Evolutionary conservation across 2,797 vertebrate genomes (phyloP).

Genomic region (Artibeus lituratus): DNA sequence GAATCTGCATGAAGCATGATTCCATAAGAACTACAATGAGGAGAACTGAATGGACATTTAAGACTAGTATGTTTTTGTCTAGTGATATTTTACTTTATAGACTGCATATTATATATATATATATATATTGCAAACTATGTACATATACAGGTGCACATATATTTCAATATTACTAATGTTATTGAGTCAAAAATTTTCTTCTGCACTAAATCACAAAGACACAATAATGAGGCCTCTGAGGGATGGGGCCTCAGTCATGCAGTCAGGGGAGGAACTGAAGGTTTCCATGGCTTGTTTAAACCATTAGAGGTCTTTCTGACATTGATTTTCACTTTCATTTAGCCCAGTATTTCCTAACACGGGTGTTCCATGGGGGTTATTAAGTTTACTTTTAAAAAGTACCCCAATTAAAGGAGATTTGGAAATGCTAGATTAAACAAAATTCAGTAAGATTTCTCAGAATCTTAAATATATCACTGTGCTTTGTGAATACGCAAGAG

Average conservation of each 20-base stretch:
- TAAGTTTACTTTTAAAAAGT: background rate
- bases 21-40: background rate
- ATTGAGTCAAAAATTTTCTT: constrained; percentile 19
- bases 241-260: background rate
- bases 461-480: background rate
- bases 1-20: constrained; percentile 30
- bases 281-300: constrained; percentile 33
- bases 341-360: background rate
- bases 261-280: background rate
- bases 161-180: background rate
- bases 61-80: background rate
- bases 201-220: constrained; percentile 15
- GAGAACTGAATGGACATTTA: background rate
- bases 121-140: accelerated
- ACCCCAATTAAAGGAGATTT: constrained; percentile 27
- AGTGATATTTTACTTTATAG: background rate
- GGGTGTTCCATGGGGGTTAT: background rate
- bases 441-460: constrained; percentile 25
- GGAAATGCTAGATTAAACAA: constrained; percentile 44
- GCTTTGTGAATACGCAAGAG: background rate
- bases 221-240: constrained; percentile 55
- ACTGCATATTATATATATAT: no score
- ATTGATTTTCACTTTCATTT: constrained; percentile 45
- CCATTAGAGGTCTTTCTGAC: constrained; percentile 23
- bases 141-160: accelerated